phyloP scores from a whole-genome alignment of 2,888 invertebrate genomes.

The Tubulanus polymorphus region DNA sequence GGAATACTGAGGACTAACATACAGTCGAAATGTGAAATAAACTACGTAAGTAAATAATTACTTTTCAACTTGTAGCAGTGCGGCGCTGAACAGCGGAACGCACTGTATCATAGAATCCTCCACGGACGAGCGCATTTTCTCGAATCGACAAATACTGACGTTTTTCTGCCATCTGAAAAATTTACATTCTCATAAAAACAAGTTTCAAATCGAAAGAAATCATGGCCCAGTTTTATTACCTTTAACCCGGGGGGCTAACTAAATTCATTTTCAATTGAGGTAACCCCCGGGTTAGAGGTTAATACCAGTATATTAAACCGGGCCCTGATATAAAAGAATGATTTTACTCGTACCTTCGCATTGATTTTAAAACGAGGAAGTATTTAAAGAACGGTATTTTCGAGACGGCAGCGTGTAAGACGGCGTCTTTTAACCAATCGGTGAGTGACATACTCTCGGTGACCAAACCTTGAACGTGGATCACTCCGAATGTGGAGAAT shows the following conservation, averaged over 20 bases:
- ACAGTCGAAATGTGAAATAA: too few species aligned
- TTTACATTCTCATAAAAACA: too few species aligned
- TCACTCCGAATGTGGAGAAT: slow-evolving; percentile 51
- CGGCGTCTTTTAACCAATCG: slow-evolving; percentile 51
- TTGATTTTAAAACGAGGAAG: slow-evolving; percentile 43
- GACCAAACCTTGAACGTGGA: slow-evolving; percentile 42
- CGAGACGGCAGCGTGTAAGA: slow-evolving; percentile 44
- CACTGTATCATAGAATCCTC: slow-evolving; percentile 28
- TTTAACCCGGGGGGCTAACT: too few species aligned
- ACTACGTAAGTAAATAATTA: slow-evolving; percentile 11
- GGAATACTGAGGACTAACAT: too few species aligned
- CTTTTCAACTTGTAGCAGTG: slow-evolving; percentile 40
- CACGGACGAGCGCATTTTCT: too few species aligned
- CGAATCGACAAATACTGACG: too few species aligned
- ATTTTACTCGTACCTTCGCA: slow-evolving; percentile 34
- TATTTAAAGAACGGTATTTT: slow-evolving; percentile 49
- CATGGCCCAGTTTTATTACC: too few species aligned
- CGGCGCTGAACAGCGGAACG: slow-evolving; percentile 43
- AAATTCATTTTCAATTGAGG: too few species aligned
- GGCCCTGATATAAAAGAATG: neutral
- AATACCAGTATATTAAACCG: neutral
- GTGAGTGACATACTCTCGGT: slow-evolving; percentile 42
- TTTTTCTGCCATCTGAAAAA: too few species aligned
- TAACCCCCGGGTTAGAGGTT: too few species aligned
- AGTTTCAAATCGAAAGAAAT: too few species aligned